Conservation (phyloP, 2,797 vertebrate genomes). For the Sparus aurata region DNA sequence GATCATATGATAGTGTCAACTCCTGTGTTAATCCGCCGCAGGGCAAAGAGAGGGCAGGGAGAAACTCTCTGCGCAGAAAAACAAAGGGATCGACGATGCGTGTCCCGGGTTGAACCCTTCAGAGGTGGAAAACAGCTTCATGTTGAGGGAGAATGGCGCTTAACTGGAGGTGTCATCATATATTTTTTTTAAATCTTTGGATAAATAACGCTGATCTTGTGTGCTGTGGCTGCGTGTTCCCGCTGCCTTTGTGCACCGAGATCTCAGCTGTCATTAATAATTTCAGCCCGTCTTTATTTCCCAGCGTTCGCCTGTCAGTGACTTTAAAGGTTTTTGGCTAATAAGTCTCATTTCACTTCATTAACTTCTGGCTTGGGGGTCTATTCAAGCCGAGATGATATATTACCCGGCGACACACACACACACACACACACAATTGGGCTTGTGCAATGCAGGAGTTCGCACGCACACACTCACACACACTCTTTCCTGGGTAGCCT, state of each 20-base stretch:
- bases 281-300: slow-evolving; percentile 73
- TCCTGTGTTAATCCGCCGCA: slow-evolving; percentile 49
- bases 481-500: slow-evolving; percentile 58
- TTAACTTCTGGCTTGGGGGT: slow-evolving; percentile 86
- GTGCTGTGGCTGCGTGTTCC: slow-evolving; percentile 11
- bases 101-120: slow-evolving; percentile 26
- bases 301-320: slow-evolving; percentile 77
- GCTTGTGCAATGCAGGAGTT: slow-evolving; percentile 41
- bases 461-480: slow-evolving; percentile 33
- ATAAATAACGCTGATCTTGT: slow-evolving; percentile 18
- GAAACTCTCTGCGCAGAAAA: background rate
- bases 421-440: slow-evolving; percentile 47
- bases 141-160: background rate
- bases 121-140: too few species aligned
- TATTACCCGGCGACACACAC: slow-evolving; percentile 71
- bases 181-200: slow-evolving; percentile 17
- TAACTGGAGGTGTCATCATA: slow-evolving; percentile 1
- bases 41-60: slow-evolving; percentile 20
- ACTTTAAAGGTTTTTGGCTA: slow-evolving; percentile 84
- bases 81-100: background rate
- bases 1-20: slow-evolving; percentile 65
- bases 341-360: slow-evolving; percentile 89
- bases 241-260: slow-evolving; percentile 50
- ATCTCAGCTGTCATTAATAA: slow-evolving; percentile 69
- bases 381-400: slow-evolving; percentile 84